phyloP scores from a whole-genome alignment of 2,888 invertebrate species.

The Penaeus monodon region DNA sequence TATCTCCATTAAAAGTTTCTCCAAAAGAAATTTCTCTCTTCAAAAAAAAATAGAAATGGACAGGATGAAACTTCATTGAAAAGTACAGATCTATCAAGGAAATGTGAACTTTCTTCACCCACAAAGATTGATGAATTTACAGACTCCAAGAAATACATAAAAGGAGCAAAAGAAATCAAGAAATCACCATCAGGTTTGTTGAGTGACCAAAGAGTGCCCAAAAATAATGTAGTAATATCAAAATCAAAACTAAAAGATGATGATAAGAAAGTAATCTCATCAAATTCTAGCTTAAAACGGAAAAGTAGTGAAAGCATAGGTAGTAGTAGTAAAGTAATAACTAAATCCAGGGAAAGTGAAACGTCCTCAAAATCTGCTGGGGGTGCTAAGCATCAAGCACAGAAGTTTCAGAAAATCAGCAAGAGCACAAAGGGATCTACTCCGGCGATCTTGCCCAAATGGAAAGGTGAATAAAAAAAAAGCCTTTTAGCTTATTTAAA shows the following conservation, averaged over 20 bases:
- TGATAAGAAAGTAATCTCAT: constrained; percentile 38
- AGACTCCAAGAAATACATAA: constrained; percentile 30
- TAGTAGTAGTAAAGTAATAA: constrained; percentile 17
- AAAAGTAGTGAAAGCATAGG: constrained; percentile 30
- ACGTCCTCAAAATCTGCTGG: constrained; percentile 13
- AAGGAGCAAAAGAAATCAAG: constrained; percentile 32
- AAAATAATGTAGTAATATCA: constrained; percentile 53
- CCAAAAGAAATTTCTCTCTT: constrained; percentile 47
- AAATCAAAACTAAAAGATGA: constrained; percentile 57
- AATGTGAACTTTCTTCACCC: constrained; percentile 38
- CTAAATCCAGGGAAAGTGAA: constrained; percentile 33
- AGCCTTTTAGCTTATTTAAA: constrained; percentile 64
- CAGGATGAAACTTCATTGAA: constrained; percentile 43
- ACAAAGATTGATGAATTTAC: constrained; percentile 27
- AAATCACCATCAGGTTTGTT: constrained; percentile 30
- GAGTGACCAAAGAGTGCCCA: constrained; percentile 56
- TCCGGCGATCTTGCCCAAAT: constrained; percentile 46
- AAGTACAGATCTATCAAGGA: constrained; percentile 39
- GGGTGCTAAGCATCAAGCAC: constrained; percentile 26
- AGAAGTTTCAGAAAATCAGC: constrained; percentile 26
- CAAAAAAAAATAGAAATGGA: constrained; percentile 41
- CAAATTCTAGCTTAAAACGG: constrained; percentile 38
- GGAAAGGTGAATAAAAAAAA: constrained; percentile 58
- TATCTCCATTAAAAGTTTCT: constrained; percentile 30
- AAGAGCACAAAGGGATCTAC: constrained; percentile 29